Evolutionary conservation across 2,113 vertebrate genomes (phyloP), one percentile per base, ranked within the genome.

Genomic region (Heterotilapia buettikoferi): DNA sequence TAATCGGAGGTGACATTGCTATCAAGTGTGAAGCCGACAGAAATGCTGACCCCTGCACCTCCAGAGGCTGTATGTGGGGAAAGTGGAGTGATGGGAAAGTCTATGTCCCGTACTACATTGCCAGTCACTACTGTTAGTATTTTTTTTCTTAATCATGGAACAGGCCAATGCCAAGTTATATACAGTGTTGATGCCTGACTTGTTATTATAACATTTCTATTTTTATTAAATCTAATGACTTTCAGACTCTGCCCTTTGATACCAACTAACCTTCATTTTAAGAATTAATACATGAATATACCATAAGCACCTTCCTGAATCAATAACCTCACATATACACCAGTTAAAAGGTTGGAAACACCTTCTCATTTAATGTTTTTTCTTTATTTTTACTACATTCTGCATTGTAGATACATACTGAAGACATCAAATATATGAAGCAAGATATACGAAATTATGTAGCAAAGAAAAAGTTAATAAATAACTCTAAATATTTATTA

Each of bases 21-120:
- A 26, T 94, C n/a, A 33, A 57, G 7, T 31, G 86, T 6, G 90
- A 54, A 9, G 84, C 54, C 0, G 92, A 89, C 53, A 92, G 71
- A 36, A 96, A 96, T 5, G 95, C 95, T 2, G 95, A 96, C 63
- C 94, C 95, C 14, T 96, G 95, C 91, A 95, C 94, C 18, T 0
- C 85, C 21, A 83, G 12, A 4, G 84, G 86, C 54, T 96, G 96
- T 59, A 40, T 91, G 82, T 96, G 95, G 95, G 2, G 2, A 0
- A 95, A 95, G 84, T 80, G 71, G 7, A 14, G 36, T 3, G 92
- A 96, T 43, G 95, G 95, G 7, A 94, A 92, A 0, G 95, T 95
- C 16, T 95, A 96, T 54, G 88, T 96, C 3, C 96, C 96, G 2
- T 96, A 92, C 87, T 85, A 83, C 86, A 95, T 96, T 14, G 21